Base-by-base conservation (phyloP, 2,113 vertebrate species). In the Pithys albifrons region DNA sequence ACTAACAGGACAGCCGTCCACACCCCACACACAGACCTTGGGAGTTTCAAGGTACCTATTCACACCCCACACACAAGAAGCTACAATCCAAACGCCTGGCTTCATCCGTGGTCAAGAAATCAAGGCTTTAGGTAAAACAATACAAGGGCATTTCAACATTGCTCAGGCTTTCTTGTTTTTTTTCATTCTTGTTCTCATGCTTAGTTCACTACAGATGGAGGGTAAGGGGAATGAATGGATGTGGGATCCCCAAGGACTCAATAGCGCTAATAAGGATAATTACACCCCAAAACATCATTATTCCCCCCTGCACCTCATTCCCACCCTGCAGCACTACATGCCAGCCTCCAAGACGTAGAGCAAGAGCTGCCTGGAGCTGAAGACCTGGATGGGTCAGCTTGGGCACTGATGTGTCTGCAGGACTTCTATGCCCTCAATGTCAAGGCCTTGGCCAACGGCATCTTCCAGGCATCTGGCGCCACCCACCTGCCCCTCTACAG, bases 401-500 rank as follows among this genome's bases (percentile, higher is more conserved):
- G 88, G 88, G 99, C 98, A 0, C 97, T 99, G 91, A 99, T 99
- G 99, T 95, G 99, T 70, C 97, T 99, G 88, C 99, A 99, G 98
- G 99, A 99, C 0, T 99, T 99, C 45, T 99, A 99, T 3, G 91
- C 96, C 1, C 98, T 99, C 51, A 98, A 95, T 0, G 98, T 99
- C 54, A 97, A 97, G 54, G 98, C 98, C 27, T 93, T 99, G 25
- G 98, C 97, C 35, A 96, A 65, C 1, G 99, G 99, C 1, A 54
- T 97, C 78, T 99, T 99, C 96, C 98, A 98, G 95, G 98, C 93
- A 51, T 72, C 95, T 12, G 84, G 97, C 0, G 85, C 97, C 4
- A 31, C 95, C 5, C 67, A 67, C 54, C 97, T 69, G 2, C 95
- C 12, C 27, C 85, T 99, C 52, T 99, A 98, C 97, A 98, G 70